Conservation (phyloP, 2,797 vertebrate genomes). For the Periophthalmus magnuspinnatus region DNA sequence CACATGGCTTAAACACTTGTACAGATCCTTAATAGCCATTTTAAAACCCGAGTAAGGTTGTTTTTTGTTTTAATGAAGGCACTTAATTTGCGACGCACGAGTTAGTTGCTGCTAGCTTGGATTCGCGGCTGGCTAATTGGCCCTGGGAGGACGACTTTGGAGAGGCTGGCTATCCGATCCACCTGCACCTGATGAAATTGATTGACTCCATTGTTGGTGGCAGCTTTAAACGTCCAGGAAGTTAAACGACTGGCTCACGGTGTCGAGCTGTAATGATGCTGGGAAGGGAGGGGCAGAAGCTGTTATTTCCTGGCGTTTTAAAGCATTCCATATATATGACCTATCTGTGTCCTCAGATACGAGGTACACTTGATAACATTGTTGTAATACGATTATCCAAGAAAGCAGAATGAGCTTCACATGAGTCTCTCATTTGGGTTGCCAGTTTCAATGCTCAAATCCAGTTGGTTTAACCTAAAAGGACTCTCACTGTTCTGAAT, state of each 20-base stretch:
- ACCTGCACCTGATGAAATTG: conserved; percentile 41
- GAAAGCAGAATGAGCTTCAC: too few relatives aligned
- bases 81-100: conserved; percentile 3
- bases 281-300: not conserved
- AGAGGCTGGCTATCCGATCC: conserved; percentile 20
- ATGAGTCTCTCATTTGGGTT: too few relatives aligned
- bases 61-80: conserved; percentile 1
- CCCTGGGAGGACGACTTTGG: conserved; percentile 9
- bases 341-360: too few relatives aligned
- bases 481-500: too few relatives aligned
- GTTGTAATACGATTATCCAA: too few relatives aligned
- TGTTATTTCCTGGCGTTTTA: not conserved
- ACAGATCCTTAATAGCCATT: not conserved
- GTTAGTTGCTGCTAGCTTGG: not conserved
- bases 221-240: conserved; percentile 36
- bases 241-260: conserved; percentile 15
- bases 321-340: not conserved
- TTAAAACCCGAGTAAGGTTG: not conserved
- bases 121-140: conserved; percentile 8
- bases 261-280: not conserved
- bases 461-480: too few relatives aligned
- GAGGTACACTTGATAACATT: too few relatives aligned
- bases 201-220: conserved; percentile 40
- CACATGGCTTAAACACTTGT: not conserved
- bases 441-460: too few relatives aligned